Evolutionary conservation across 2,888 invertebrate genomes (phyloP).

Genomic region (Tenodera sinensis): DNA sequence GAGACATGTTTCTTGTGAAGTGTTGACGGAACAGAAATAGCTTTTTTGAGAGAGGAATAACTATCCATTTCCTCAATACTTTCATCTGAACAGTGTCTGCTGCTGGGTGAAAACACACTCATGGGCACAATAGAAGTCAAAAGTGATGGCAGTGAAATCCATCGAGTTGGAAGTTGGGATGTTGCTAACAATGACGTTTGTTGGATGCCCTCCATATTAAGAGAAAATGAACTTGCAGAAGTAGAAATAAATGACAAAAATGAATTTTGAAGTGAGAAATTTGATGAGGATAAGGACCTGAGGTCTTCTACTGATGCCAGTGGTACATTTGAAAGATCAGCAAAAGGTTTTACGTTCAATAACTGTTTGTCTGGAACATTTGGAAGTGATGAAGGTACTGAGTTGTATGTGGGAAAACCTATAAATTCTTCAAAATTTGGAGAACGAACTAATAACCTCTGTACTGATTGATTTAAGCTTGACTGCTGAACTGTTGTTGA

Average conservation of each 20-base stretch:
- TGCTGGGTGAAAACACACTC: neutral
- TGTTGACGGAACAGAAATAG: neutral
- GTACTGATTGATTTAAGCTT: neutral
- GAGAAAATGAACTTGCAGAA: neutral
- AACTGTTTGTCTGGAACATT: neutral
- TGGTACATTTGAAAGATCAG: neutral
- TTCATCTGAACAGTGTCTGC: neutral
- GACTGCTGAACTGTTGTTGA: neutral
- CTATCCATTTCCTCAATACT: neutral
- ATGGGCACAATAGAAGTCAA: neutral
- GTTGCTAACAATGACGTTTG: neutral
- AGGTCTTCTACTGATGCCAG: slow-evolving; percentile 16
- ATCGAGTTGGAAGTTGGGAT: neutral
- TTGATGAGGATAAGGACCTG: neutral
- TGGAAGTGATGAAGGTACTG: neutral
- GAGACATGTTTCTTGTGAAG: neutral
- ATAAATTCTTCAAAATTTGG: neutral
- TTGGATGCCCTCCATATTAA: neutral
- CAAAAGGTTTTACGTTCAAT: neutral
- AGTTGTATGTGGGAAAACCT: neutral
- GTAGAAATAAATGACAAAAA: neutral
- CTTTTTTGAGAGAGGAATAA: neutral
- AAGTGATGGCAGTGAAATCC: slow-evolving; percentile 4
- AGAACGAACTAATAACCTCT: neutral
- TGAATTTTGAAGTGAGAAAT: neutral